Base-by-base conservation (phyloP, 2,113 vertebrate genomes). In the Chaetodon auriga region DNA sequence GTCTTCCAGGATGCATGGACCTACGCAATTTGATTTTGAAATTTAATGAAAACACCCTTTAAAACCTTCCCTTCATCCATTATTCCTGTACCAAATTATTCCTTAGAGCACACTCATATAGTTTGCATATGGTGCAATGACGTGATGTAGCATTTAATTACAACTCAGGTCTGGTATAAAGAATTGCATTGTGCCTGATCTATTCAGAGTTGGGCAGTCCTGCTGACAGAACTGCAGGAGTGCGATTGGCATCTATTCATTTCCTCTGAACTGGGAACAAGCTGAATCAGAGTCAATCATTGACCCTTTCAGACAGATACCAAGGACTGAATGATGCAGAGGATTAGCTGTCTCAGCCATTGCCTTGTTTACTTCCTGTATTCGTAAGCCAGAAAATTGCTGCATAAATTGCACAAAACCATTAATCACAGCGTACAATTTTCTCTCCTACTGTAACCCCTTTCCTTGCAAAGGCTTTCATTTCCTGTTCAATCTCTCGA, bases 201-300 rank as follows among this genome's bases (percentile, higher is more conserved):
- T 51, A 87, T 89, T 92, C 83, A 89, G 86, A 86, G 80, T 87
- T 83, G 90, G 85, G 87, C 87, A 90, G 89, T 89, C 84, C 88
- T 90, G 87, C 87, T 92, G 89, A 91, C 78, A 91, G 85, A 91
- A 92, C 83, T 49, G 84, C 62, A 69, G 61, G 80, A 69, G 81
- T 78, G 48, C 92, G 94, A 95, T 95, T 95, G 92, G 87, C 91
- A 93, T 93, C 93, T 94, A 87, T 94, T 95, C 90, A 94, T 94
- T 93, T 92, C 92, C 85, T 90, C 89, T 57, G 60, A 89, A 85
- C 71, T 79, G 80, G 78, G 83, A 91, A 87, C 78, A 81, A 82
- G 64, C 88, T 54, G 79, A 94, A 94, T 94, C 91, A 88, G 86
- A 92, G 87, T 93, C 93, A 95, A 95, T 95, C 94, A 94, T 53